phyloP scores from a whole-genome alignment of 2,797 vertebrate species.

The Ptychadena robeensis region DNA sequence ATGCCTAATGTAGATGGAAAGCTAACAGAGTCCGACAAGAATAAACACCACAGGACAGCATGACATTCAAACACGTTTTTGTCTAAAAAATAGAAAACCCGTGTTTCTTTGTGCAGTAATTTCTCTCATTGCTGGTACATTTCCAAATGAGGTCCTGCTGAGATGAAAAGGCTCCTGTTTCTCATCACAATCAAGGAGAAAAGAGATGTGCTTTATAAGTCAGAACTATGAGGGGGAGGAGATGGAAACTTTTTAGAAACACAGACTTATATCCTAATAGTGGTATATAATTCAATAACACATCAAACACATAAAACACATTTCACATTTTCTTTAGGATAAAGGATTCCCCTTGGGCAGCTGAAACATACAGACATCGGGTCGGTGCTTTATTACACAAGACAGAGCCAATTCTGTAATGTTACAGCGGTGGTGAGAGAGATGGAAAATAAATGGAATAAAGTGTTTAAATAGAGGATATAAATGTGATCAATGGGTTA shows the following conservation, averaged over 20 bases:
- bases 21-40: not conserved
- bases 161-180: constrained; percentile 1
- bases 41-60: not conserved
- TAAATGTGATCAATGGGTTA: not conserved
- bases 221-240: constrained; percentile 3
- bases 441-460: not conserved
- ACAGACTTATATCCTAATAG: not conserved
- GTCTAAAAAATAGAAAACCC: not conserved
- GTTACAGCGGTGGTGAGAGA: not conserved
- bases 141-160: constrained; percentile 40
- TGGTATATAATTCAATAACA: constrained; percentile 3
- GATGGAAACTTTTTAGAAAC: constrained; percentile 2
- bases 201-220: constrained; percentile 11
- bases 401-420: not conserved
- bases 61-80: constrained; percentile 2
- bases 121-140: constrained; percentile 15
- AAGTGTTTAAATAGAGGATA: accelerated
- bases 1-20: not conserved
- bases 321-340: not conserved
- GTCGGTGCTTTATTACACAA: not conserved
- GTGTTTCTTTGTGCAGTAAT: constrained; percentile 25
- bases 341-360: not conserved
- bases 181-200: constrained; percentile 29
- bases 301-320: not conserved
- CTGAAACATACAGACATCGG: not conserved